Evolutionary conservation across 2,113 vertebrate genomes (phyloP), one percentile per base, ranked within the genome.

Genomic region (Uria aalge): DNA sequence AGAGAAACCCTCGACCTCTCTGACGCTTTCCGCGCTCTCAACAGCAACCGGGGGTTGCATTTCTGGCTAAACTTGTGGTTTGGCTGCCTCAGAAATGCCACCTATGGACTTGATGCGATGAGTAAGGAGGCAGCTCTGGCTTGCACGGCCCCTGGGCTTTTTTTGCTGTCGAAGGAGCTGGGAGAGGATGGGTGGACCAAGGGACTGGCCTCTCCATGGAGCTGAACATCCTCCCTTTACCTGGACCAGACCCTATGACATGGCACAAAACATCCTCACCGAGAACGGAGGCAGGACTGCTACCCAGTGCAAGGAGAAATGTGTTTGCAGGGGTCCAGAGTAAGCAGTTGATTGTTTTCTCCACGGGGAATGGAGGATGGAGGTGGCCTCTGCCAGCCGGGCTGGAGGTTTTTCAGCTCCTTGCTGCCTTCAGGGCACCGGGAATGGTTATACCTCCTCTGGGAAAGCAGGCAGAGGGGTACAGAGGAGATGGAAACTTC

Each of bases 191-290:
- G 32, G 17, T 23, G n/a, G 67, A 43, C 40, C 1, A 0, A 62
- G 30, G 41, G 11, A 23, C 11, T 2, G 0, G 32, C 13, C 19
- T 62, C 59, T 55, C 9, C 3, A 1, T 23, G 21, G 45, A 64
- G 40, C 57, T 43, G 53, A 86, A 41, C 45, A 21, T 32, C 64
- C 7, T 30, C 36, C 40, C 57, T 80, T n/a, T 27, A 19, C 55
- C 69, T 57, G 40, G n/a, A 12, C 29, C 24, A 38, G 38, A 36
- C 32, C 36, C 74, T 2, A 50, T 5, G 34, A 22, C 13, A 26
- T 0, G 10, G 30, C 22, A 21, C 57, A 36, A 75, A 68, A 50
- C 1, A 1, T 24, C 48, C 55, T 81, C 41, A 18, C 4, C 0
- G 1, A 12, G 22, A 34, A 12, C 0, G 5, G 43, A 38, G 11